Percentiles rank a stretch among this genome's conserved stretches.
phyloP scores from a whole-genome alignment of 2,113 vertebrate genomes.

The Lutjanus erythropterus region DNA sequence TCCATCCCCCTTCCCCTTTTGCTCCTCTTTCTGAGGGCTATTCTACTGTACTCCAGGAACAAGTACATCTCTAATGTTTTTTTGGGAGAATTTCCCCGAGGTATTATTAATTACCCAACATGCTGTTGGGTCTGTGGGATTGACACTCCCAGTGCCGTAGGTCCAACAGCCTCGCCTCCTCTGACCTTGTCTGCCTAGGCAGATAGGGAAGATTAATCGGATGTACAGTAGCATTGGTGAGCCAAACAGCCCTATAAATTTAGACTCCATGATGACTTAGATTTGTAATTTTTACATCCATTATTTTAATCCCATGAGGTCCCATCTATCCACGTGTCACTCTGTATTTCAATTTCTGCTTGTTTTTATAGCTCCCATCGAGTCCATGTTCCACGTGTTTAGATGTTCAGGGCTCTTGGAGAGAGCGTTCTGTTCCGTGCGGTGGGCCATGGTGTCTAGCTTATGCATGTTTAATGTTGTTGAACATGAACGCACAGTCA shows the following conservation, averaged over 20 bases:
- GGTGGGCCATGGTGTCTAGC: conserved; percentile 66
- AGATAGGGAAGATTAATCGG: conserved; percentile 65
- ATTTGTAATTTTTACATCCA: conserved; percentile 53
- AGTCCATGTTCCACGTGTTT: conserved; percentile 52
- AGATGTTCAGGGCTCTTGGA: conserved; percentile 46
- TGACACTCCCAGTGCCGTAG: conserved; percentile 52
- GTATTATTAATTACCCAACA: conserved; percentile 71
- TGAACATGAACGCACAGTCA: conserved; percentile 84
- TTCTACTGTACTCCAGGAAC: conserved; percentile 67
- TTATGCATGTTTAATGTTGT: conserved; percentile 86
- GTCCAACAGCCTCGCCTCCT: conserved; percentile 54
- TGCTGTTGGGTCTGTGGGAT: conserved; percentile 59
- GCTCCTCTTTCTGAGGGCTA: conserved; percentile 80
- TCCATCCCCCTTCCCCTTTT: conserved; percentile 15
- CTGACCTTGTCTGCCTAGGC: conserved; percentile 56
- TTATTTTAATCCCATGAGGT: conserved; percentile 48
- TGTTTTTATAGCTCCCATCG: conserved; percentile 60
- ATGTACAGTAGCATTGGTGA: conserved; percentile 23
- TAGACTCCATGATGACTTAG: conserved; percentile 54
- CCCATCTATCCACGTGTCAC: conserved; percentile 49
- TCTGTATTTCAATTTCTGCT: conserved; percentile 57
- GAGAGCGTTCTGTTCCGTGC: conserved; percentile 59
- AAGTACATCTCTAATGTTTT: conserved; percentile 50
- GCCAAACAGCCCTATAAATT: conserved; percentile 55
- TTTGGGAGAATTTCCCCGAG: conserved; percentile 69